Base-by-base conservation (phyloP, 2,113 vertebrate species). In the Myiozetetes cayanensis region DNA sequence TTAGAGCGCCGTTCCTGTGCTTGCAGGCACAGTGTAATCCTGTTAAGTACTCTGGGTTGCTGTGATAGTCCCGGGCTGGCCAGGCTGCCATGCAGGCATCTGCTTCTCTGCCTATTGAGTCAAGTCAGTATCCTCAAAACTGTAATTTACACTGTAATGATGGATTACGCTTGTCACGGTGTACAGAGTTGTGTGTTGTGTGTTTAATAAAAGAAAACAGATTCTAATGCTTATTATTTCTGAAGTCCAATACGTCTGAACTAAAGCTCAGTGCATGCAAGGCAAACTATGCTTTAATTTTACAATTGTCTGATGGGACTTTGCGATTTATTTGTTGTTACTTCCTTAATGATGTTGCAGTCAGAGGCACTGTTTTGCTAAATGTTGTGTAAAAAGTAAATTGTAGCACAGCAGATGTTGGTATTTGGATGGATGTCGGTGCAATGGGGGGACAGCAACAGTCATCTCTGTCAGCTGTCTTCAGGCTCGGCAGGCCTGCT, bases 301-400 rank as follows among this genome's bases (percentile, higher is more conserved):
- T 97, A 95, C 94, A 94, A 94, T 93, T 97, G 97, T 97, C 97
- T 97, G 96, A 95, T 97, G 96, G 97, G 96, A 95, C 94, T 97
- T 97, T 67, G 93, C 94, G 93, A 96, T 95, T 97, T 97, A 97
- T 97, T 97, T 97, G 97, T 97, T 96, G 97, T 95, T 97, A 93
- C 97, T 96, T 97, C 97, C 98, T 98, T 98, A 97, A 97, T 97
- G 98, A 97, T 97, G 95, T 96, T 88, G 97, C 98, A 96, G 98
- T 98, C 98, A 98, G 98, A 98, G 97, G 96, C 98, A 97, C 98
- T 96, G 97, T 98, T 98, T 97, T 99, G 99, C 98, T 99, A 98
- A 98, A 98, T 99, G 99, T 99, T 98, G 98, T 98, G 98, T 98
- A 98, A 98, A 98, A 99, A 98, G 98, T 98, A 99, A 99, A 99